These are phyloP conservation scores for Trichogramma evanescens DNA, from an alignment of 2,888 invertebrate species.

Conservation along the genomic window DNA sequence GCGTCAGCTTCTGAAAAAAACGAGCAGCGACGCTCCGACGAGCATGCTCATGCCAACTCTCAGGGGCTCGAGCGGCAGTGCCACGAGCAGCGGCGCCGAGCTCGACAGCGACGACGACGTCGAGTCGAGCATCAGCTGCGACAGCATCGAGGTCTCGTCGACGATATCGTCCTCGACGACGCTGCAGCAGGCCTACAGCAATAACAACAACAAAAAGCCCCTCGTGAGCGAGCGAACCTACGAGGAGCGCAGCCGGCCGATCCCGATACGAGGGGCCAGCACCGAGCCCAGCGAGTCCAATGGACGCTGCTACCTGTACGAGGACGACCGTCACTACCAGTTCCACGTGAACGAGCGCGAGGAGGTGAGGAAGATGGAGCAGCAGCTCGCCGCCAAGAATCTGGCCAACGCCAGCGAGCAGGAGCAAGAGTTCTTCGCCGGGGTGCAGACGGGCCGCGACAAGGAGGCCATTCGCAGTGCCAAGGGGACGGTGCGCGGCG, in stretches of 20 bases:
- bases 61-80: slow-evolving; percentile 52
- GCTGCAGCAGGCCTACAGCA: neutral
- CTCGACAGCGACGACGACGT: slow-evolving; percentile 67
- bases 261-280: slow-evolving; percentile 25
- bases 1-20: slow-evolving; percentile 50
- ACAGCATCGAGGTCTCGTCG: slow-evolving; percentile 60
- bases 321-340: slow-evolving; percentile 73
- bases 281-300: slow-evolving; percentile 28
- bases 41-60: neutral
- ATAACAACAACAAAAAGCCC: slow-evolving; percentile 26
- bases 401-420: slow-evolving; percentile 44
- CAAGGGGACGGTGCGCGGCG: slow-evolving; percentile 87
- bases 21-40: neutral
- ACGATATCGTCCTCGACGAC: slow-evolving; percentile 14
- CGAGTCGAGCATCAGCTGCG: slow-evolving; percentile 72
- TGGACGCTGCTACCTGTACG: slow-evolving; percentile 52
- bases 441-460: slow-evolving; percentile 61
- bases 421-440: slow-evolving; percentile 65
- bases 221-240: slow-evolving; percentile 63
- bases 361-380: slow-evolving; percentile 24
- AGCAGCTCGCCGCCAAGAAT: neutral
- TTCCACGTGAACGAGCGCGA: slow-evolving; percentile 71
- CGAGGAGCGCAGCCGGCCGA: slow-evolving; percentile 51
- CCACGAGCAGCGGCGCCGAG: slow-evolving; percentile 59
- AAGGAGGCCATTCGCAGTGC: slow-evolving; percentile 81